Base-by-base conservation (phyloP, 2,888 invertebrate genomes). In the Lymantria dispar region DNA sequence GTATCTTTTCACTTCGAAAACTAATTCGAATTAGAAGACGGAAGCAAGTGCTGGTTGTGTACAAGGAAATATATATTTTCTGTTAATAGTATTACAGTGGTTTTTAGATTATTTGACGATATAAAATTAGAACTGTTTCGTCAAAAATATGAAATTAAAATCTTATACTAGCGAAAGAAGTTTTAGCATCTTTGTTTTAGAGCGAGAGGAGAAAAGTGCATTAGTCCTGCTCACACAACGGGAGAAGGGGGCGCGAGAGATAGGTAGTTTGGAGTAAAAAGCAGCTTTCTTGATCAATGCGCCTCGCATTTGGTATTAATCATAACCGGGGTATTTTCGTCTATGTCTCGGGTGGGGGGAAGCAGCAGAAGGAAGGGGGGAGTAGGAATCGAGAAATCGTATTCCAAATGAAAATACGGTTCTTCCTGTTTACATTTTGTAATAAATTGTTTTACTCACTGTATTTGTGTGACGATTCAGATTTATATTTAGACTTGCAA, bases 161-260 rank as follows among this genome's bases (percentile, higher is more conserved):
- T 91, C 90, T 91, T 91, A 90, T 91, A 90, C 90, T 90, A 90
- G 88, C 90, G 87, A 91, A 91, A 91, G 91, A 91, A 91, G 90
- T 91, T 91, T 90, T 89, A 91, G 91, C 91, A 91, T 91, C 91
- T 91, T 91, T 91, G 91, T 91, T 91, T 91, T 91, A 91, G 91
- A 91, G 87, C 66, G 89, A 88, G 91, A 91, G 74, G 86, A 76
- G 72, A 80, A 80, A 78, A 80, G 71, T 85, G 88, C 88, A 87
- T 90, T 89, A 90, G 91, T 90, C 90, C 83, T 85, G 79, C 86
- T 89, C 87, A 70, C 72, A 66, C 76, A 67, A 71, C 65, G 70
- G 66, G 67, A 65, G 65, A 56, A 71, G 81, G 76, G 71, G 80
- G 76, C 64, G 73, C 61, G 74, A 77, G 84, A 80, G 85, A 83